Evolutionary conservation across 35 echinoderm and acorn worm species (phyloP), one percentile per base, ranked within the genome.

Genomic region (Eucidaris tribuloides): DNA sequence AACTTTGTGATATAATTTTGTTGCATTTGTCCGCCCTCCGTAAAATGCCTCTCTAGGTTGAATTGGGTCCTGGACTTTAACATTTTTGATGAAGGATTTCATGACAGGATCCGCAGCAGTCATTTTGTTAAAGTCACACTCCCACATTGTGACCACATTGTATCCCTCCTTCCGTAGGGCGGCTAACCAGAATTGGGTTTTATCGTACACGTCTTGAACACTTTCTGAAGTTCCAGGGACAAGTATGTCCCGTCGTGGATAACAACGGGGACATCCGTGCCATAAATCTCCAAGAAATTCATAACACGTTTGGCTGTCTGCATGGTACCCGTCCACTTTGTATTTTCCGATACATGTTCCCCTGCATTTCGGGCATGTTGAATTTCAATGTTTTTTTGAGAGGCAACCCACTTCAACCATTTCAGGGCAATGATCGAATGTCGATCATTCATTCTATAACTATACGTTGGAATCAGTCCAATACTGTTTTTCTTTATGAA

Each of bases 1-100:
- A 32, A 71, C 38, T 30, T 41, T 4, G 15, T 96, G 68, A 36
- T 79, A 78, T 2, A 96, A 45, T 46, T 83, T 77, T 22, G 63
- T 70, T 0, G 82, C 83, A 23, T 89, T 91, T 27, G 93, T 91
- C 5, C 88, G 55, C 0, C 93, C 88, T 2, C 83, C 93, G n/a
- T 80, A 96, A 41, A 96, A 91, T 1, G 76, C 78, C 0, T 91
- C 83, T 3, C 80, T 7, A 0, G 66, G 66, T 5, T 72, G 28
- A 20, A 72, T 0, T 45, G 15, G 78, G 45, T 71, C 45, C 20
- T 2, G 42, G 20, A 28, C 31, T 43, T 15, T 7, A 24, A 76
- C 38, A 9, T 3, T 39, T 40, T 62, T 49, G 14, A 76, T 50
- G 38, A 20, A 65, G 0, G 28, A 52, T 60, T 38, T 62, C 29